Evolutionary conservation across 1,140 invertebrate genomes (phyloP).

Genomic region (Bradynema listronoti): DNA sequence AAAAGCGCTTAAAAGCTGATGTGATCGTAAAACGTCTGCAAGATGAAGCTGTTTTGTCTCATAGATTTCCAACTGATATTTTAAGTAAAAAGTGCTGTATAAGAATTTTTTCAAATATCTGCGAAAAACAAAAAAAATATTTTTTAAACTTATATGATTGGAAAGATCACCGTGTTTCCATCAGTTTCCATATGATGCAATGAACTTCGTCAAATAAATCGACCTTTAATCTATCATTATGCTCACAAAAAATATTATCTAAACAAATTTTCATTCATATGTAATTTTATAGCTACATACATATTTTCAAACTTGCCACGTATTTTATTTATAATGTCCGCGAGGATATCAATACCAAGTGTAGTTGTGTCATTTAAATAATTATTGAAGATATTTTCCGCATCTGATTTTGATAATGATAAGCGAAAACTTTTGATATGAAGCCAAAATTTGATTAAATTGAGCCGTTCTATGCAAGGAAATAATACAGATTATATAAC

Average conservation of each 20-base stretch:
- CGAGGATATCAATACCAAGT: neutral
- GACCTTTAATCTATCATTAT: too few relatives aligned
- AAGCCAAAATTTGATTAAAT: slow-evolving; percentile 3
- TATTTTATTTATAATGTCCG: neutral
- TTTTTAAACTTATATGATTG: neutral
- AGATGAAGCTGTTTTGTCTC: neutral
- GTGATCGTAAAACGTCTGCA: slow-evolving; percentile 15
- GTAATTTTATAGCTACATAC: neutral
- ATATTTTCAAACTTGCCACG: neutral
- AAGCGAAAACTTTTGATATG: neutral
- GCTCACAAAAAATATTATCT: neutral
- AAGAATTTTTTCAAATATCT: slow-evolving; percentile 11
- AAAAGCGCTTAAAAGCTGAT: slow-evolving; percentile 4
- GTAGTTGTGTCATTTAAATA: slow-evolving; percentile 1
- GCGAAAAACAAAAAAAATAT: neutral
- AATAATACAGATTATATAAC: neutral
- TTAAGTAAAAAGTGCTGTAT: slow-evolving; percentile 1
- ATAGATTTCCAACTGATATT: slow-evolving; percentile 7
- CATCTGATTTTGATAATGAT: neutral
- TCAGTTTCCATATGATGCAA: neutral
- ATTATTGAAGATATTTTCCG: too few relatives aligned
- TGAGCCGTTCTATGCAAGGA: neutral
- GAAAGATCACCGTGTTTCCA: neutral
- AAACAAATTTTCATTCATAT: neutral
- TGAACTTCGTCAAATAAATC: neutral